A percentile compares a stretch with the other conserved stretches of the same genome.
Conservation (phyloP, 2,797 vertebrate genomes). For the Nyctibius grandis region DNA sequence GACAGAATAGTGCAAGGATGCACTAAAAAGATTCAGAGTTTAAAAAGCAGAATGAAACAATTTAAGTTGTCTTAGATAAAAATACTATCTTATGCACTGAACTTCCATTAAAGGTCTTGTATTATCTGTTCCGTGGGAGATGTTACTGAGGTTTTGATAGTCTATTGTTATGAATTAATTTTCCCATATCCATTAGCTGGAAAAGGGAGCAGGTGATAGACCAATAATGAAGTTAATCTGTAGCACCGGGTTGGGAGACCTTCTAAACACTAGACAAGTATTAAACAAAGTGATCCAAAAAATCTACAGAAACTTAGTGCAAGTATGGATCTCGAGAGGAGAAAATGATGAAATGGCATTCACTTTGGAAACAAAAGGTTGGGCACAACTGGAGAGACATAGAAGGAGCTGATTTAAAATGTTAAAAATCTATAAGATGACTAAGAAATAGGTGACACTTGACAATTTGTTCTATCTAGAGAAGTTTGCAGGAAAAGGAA, state of each 20-base stretch:
- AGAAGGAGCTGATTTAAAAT: background rate
- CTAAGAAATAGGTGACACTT: background rate
- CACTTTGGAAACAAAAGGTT: background rate
- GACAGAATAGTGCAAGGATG: background rate
- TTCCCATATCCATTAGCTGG: background rate
- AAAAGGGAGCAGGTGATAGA: background rate
- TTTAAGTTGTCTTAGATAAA: background rate
- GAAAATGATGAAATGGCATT: background rate
- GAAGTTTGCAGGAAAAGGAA: background rate
- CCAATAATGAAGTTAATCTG: background rate
- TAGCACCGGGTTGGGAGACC: background rate
- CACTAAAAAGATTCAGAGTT: background rate
- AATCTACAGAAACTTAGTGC: background rate
- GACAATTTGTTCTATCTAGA: background rate
- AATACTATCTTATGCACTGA: background rate
- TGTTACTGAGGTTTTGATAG: background rate
- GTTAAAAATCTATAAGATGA: background rate
- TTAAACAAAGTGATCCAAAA: background rate
- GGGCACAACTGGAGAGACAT: rapidly evolving
- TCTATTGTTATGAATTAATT: background rate
- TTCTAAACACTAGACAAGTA: background rate
- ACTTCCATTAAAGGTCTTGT: background rate
- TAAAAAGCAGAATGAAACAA: background rate
- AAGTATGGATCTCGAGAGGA: background rate
- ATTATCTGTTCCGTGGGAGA: background rate